Evolutionary conservation across 2,113 vertebrate species (phyloP), one percentile per base, ranked within the genome.

Genomic region (Syngnathus scovelli): DNA sequence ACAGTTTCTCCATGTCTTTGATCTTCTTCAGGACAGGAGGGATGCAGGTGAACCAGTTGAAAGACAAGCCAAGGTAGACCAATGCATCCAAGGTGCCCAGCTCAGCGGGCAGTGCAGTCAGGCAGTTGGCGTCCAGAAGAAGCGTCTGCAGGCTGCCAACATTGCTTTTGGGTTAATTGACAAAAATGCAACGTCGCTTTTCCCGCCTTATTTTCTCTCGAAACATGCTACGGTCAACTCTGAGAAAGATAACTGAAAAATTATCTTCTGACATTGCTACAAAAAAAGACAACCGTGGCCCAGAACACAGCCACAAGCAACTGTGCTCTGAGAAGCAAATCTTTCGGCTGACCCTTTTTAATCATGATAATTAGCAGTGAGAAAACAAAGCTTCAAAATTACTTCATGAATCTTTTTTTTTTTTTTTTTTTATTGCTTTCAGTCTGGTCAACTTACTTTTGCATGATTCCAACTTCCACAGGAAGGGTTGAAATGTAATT

Each of bases 61-160:
- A 99, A 85, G 96, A 98, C 68, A 99, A 89, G 68, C 97, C 93
- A 12, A 98, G 89, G 23, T 96, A 98, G 83, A 83, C 92, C 69
- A 99, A 93, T 54, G 90, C 90, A 68, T 92, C 92, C 90, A 98
- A 92, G 58, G 87, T 93, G 82, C 92, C 92, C 87, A 99, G 77
- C 80, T 96, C 94, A 13, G 70, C 80, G 8, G 96, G 96, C 79
- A 99, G 91, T 9, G 85, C 88, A 23, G 84, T 88, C 62, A 99
- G 92, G 66, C 87, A 89, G 89, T 99, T 99, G 19, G 96, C 94
- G 64, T 99, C 97, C 88, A 99, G 85, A 76, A 98, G 89, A 79
- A 99, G 93, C 0, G 94, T 98, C 92, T 98, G 96, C 83, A 99
- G 91, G 85, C 97, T 99, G 83, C 77, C 62, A 37, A 74, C 21